These are phyloP conservation scores for Eristalis arbustorum DNA, from an alignment of 2,888 invertebrate genomes.

Conservation along the genomic window DNA sequence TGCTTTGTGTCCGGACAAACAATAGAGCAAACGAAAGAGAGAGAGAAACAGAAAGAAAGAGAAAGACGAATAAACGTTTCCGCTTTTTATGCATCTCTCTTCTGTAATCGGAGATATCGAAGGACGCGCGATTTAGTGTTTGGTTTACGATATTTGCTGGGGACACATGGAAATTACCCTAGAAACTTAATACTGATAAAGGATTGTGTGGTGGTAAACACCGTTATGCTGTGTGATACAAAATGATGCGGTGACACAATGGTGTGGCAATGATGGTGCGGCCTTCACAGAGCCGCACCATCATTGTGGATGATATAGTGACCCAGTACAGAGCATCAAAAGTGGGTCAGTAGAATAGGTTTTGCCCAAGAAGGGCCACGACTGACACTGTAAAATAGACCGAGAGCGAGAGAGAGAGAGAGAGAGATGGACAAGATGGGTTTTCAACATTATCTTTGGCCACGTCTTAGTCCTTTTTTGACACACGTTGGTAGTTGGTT, in stretches of 20 bases:
- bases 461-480: not conserved
- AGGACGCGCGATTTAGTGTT: slow-evolving; percentile 39
- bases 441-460: not conserved
- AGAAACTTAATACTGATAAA: slow-evolving; percentile 18
- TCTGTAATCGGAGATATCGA: slow-evolving; percentile 28
- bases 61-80: not conserved
- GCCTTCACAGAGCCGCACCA: slow-evolving; percentile 37
- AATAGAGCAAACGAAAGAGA: not conserved
- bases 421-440: not conserved
- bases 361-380: slow-evolving; percentile 10
- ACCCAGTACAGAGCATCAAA: slow-evolving; percentile 43
- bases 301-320: slow-evolving; percentile 54
- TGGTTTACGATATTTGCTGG: slow-evolving; percentile 30
- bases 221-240: not conserved
- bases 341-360: slow-evolving; percentile 48
- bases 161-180: slow-evolving; percentile 35
- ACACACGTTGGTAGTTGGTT: not conserved
- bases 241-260: slow-evolving; percentile 1
- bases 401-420: not conserved
- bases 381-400: not conserved
- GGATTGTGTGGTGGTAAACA: not conserved
- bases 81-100: not conserved
- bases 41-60: not conserved
- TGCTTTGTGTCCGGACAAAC: not conserved
- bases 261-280: slow-evolving; percentile 25